Evolutionary conservation across 2,113 vertebrate genomes (phyloP).

Genomic region (Silurus asotus): DNA sequence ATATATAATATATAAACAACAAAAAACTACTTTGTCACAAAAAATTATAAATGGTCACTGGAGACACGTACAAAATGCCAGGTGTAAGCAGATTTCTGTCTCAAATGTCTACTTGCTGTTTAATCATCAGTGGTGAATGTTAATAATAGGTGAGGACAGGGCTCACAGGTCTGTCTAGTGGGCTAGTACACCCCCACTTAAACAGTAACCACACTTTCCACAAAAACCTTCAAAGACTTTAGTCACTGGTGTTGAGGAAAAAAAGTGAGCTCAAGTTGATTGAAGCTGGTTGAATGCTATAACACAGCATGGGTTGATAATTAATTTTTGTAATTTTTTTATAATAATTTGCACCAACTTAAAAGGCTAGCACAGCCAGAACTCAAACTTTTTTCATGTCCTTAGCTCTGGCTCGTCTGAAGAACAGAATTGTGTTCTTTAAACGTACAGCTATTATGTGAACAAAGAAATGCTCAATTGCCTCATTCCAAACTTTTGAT

Average conservation of each 20-base stretch:
- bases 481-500: neutral
- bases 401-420: neutral
- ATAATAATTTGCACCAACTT: neutral
- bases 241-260: neutral
- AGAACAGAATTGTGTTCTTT: neutral
- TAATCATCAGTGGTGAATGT: slow-evolving; percentile 1
- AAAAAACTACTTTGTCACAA: neutral
- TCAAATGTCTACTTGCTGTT: neutral
- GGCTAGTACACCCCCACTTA: neutral
- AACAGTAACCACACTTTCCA: neutral
- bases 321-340: neutral
- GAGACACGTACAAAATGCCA: neutral
- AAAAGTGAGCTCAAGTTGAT: neutral
- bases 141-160: neutral
- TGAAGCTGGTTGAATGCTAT: neutral
- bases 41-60: slow-evolving; percentile 9
- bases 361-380: neutral
- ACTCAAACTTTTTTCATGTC: neutral
- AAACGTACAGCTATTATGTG: slow-evolving; percentile 31
- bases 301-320: neutral
- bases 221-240: neutral
- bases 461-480: slow-evolving; percentile 15
- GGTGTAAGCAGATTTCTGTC: slow-evolving; percentile 8
- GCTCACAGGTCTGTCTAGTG: neutral
- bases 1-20: neutral